Base-by-base conservation (phyloP, 1,140 invertebrate species). In the Campodea augens region DNA sequence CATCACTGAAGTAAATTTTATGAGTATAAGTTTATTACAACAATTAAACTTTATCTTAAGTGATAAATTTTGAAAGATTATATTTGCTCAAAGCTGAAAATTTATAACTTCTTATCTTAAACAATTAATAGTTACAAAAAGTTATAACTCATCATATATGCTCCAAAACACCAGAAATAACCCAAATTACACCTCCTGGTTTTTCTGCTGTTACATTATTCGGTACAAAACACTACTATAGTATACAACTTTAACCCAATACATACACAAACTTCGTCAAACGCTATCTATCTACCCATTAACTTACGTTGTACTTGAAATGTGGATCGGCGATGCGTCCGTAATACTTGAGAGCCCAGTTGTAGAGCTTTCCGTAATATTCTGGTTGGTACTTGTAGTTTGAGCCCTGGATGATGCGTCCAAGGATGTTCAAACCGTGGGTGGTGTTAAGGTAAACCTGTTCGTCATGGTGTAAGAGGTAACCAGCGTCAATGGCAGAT, bases 401-500 rank as follows among this genome's bases (percentile, higher is more conserved):
- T n/a, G 49, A 53, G 25, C 53, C 49, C 49, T 56, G 54, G 21
- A 57, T 47, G 3, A 52, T 43, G 40, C 20, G 12, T 29, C 54
- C 56, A 23, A 57, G 50, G 24, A 52, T 45, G 24, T 57, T 49
- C 37, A 57, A 54, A 18, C 56, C 54, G 4, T 49, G 24, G 4
- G 46, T 43, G 29, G 49, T 44, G 37, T 48, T 51, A 23, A 56
- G 37, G 19, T 47, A 40, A 13, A 52, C 47, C 24, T 44, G 22
- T 12, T 38, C n/a, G 5, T 50, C 49, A 18, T 52, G n/a, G n/a
- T n/a, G n/a, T n/a, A n/a, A n/a, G n/a, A 42, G 22, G 21, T 12
- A 19, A 29, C 15, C 77, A 45, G 66, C 60, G 4, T 75, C 68
- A 41, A 81, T 77, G 47, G 73, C 72, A 38, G 76, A 67, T 25